Evolutionary conservation across 1,140 invertebrate species (phyloP), one percentile per base, ranked within the genome.

Genomic region (Stenopsyche tienmushanensis): DNA sequence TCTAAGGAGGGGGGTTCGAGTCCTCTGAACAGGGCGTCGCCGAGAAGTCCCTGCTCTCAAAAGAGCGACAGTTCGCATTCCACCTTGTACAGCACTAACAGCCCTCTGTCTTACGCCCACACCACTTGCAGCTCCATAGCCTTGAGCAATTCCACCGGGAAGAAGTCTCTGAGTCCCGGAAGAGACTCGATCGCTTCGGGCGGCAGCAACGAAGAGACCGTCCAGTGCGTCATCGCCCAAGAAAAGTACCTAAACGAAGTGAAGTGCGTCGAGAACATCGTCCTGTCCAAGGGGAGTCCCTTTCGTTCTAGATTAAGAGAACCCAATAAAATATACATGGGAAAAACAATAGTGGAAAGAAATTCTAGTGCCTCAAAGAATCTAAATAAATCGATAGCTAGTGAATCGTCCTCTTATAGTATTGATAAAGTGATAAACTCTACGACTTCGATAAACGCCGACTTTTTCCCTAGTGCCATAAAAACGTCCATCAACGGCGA

Each of bases 51-150:
- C 3, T 49, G 62, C 29, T 71, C 69, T 13, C 68, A 70, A 50
- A 64, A 57, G 53, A 70, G 68, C 34, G 57, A 66, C 23, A 70
- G 68, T 42, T 70, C 68, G 0, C 41, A 62, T 39, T 70, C 68
- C 9, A 71, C 65, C 0, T 52, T 67, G 21, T 79, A 76, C 64
- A 80, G 79, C 65, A 67, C 69, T 2, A 73, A 73, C 66, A 81
- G 80, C 71, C 79, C 79, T 3, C 63, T 80, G 41, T 80, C 79
- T n/a, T 80, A 78, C 62, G 80, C 79, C 50, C 78, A 80, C 59
- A 81, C 80, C 3, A 81, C 80, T 25, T 81, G 80, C 72, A 80
- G 80, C 67, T 81, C 80, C 45, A 81, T 80, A 77, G 78, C 79
- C 15, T 79, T 81, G 67, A 81, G 80, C 70, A 79, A 78, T 70